These are phyloP conservation scores for Neria commutata DNA, from an alignment of 2,888 invertebrate genomes.

Conservation along the genomic window DNA sequence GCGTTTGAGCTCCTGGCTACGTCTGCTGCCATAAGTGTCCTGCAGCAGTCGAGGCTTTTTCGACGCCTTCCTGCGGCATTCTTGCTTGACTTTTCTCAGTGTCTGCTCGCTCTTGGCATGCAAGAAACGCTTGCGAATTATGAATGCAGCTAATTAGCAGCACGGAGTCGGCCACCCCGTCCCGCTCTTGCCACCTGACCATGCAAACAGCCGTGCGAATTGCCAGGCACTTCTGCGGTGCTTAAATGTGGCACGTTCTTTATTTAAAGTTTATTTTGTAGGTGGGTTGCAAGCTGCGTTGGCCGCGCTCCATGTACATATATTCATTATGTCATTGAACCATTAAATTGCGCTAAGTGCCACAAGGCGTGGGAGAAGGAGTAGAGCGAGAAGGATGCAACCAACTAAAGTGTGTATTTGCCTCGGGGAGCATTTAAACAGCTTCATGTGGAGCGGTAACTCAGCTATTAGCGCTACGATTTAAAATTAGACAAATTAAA, in stretches of 20 bases:
- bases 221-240: not conserved
- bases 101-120: constrained; percentile 43
- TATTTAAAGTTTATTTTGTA: constrained; percentile 8
- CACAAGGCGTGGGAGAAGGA: not conserved
- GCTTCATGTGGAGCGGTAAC: no score
- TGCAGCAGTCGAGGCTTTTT: not conserved
- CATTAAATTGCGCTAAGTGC: constrained; percentile 52
- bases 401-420: constrained; percentile 19
- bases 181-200: not conserved
- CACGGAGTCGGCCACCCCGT: not conserved
- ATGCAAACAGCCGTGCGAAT: not conserved
- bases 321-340: constrained; percentile 58
- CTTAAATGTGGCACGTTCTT: constrained; percentile 6
- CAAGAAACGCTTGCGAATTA: constrained; percentile 51
- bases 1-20: not conserved
- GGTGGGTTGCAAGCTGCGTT: not conserved
- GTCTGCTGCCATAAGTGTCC: not conserved
- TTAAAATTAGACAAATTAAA: no score
- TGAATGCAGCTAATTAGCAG: constrained; percentile 53
- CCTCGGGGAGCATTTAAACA: constrained; percentile 49
- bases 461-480: no score
- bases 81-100: constrained; percentile 11
- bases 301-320: constrained; percentile 36
- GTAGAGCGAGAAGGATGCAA: not conserved
- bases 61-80: not conserved